phyloP scores from a whole-genome alignment of 2,797 vertebrate genomes.

The Heterohyrax brucei region DNA sequence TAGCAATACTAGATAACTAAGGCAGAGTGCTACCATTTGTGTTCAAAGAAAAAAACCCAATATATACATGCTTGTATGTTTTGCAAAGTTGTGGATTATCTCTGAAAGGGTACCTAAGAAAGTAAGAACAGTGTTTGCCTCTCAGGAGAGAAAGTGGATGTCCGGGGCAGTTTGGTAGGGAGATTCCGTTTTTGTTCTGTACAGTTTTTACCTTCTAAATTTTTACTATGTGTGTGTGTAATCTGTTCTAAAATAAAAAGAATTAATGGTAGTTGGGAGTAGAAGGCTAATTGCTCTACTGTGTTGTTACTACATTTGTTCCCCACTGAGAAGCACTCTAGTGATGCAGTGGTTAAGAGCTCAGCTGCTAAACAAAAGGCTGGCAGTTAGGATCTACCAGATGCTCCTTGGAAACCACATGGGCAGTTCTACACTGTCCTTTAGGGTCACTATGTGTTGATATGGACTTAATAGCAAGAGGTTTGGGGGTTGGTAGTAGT shows the following conservation, averaged over 20 bases:
- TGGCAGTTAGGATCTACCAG: too few species aligned
- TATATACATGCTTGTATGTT: neutral
- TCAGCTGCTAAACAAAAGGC: too few species aligned
- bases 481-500: too few species aligned
- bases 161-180: neutral
- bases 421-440: too few species aligned
- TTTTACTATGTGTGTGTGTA: neutral
- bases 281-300: neutral
- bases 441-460: too few species aligned
- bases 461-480: too few species aligned
- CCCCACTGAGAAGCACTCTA: too few species aligned
- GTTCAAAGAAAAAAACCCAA: neutral
- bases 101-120: neutral
- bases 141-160: neutral
- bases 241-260: neutral
- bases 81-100: neutral
- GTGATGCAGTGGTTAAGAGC: too few species aligned
- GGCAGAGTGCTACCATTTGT: neutral
- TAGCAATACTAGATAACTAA: too few species aligned
- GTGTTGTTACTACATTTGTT: neutral
- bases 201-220: neutral
- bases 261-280: neutral
- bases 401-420: too few species aligned
- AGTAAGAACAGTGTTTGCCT: neutral
- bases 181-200: neutral